A percentile compares a stretch with the other conserved stretches of the same genome.
Conservation (phyloP, 37 sponge, comb jelly and placozoan species). For the Axinella damicornis region DNA sequence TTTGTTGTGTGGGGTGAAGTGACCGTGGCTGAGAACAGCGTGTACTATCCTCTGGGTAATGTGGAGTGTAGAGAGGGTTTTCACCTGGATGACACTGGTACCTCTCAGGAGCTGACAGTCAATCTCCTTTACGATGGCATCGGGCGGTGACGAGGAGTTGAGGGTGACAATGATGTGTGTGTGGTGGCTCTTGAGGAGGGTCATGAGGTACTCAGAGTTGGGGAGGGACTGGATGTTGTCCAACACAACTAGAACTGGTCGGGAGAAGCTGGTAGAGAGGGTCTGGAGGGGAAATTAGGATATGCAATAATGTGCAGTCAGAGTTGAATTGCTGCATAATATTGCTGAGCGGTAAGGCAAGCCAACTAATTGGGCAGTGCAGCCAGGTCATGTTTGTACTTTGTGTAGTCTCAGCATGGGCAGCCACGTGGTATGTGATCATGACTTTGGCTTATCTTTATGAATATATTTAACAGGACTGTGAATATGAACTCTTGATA, state of each 20-base stretch:
- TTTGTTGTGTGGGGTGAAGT: conserved; percentile 44
- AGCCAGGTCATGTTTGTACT: too few species aligned
- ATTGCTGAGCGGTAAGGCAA: too few species aligned
- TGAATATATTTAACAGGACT: too few species aligned
- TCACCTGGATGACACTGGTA: not conserved
- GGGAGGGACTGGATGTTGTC: conserved; percentile 26
- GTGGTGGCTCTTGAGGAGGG: not conserved
- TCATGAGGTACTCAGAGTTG: not conserved
- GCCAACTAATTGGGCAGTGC: too few species aligned
- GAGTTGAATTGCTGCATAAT: too few species aligned
- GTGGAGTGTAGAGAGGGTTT: conserved; percentile 40
- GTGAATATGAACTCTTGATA: too few species aligned
- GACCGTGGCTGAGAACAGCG: conserved; percentile 1
- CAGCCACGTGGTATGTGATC: too few species aligned
- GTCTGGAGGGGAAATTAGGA: too few species aligned
- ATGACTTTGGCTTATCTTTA: too few species aligned
- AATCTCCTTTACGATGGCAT: conserved; percentile 16
- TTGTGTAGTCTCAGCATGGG: too few species aligned
- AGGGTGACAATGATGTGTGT: conserved; percentile 34
- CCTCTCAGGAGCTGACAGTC: conserved; percentile 38
- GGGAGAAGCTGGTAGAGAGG: not conserved
- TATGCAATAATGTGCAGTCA: too few species aligned
- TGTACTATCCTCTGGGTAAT: conserved; percentile 64
- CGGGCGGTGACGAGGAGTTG: not conserved
- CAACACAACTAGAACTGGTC: conserved; percentile 31